Evolutionary conservation across 2,888 invertebrate genomes (phyloP), one percentile per base, ranked within the genome.

Genomic region (Yponomeuta plumbellus): DNA sequence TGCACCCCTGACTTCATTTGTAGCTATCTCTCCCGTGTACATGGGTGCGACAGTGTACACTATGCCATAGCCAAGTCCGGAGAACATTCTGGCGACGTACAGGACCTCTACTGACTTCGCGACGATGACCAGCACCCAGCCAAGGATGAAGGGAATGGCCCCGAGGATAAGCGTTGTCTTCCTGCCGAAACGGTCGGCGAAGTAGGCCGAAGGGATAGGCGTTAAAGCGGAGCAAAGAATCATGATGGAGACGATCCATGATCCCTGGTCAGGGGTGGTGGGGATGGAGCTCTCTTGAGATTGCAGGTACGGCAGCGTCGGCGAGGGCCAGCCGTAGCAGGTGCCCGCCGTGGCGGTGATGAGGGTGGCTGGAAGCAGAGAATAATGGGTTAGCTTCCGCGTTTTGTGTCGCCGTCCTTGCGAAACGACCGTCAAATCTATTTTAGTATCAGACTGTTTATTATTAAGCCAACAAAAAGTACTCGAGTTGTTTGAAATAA

Each of bases 131-230:
- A 94, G 81, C 52, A 94, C 77, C 94, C 94, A 95, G 69, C 94
- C 92, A 57, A 92, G 65, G 70, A 93, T 92, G 73, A 94, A 92
- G 0, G 94, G 94, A 10, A 94, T 73, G 0, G 93, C 92, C 17
- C 93, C 85, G 56, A 93, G 78, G 17, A 94, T 84, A 1, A 94
- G 85, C n/a, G 93, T 92, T 17, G 88, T 91, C 76, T 94, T 94
- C n/a, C 95, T 89, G n/a, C 95, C 95, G 68, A 94, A 89, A 69
- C 88, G 85, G 77, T 94, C 94, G 64, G 94, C 93, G 68, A 93
- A 80, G 75, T 93, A 90, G 11, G 94, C 94, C 10, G 94, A 92
- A 22, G 93, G 83, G 13, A 94, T 79, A 13, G 93, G 93, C 63
- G 94, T 94, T 56, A 93, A 82, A 3, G 94, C 93, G 0, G 93